Percentiles rank a stretch among this genome's conserved stretches.
Evolutionary conservation across 2,113 vertebrate genomes (phyloP).

Genomic region (Todiramphus chloris): DNA sequence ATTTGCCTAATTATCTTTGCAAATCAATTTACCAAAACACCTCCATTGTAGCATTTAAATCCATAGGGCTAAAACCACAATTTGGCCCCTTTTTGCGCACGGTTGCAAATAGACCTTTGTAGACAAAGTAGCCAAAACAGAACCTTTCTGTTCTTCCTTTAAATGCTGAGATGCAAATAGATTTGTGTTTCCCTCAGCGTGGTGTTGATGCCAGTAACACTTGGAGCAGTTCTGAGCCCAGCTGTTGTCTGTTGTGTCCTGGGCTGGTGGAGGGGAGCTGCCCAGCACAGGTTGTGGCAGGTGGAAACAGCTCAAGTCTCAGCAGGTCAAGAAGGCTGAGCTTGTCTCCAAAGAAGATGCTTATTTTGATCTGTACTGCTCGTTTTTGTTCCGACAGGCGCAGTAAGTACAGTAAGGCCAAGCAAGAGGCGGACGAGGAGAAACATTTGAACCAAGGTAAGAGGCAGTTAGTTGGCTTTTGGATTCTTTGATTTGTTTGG

Average conservation of each 20-base stretch:
- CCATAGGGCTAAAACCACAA: neutral
- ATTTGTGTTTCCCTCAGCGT: neutral
- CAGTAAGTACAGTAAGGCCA: slow-evolving; percentile 96
- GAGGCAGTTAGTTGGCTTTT: neutral
- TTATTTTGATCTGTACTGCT: neutral
- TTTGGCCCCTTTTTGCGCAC: neutral
- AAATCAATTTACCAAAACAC: neutral
- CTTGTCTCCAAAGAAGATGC: neutral
- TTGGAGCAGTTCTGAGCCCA: neutral
- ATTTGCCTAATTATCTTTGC: slow-evolving; percentile 6
- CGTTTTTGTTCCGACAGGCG: slow-evolving; percentile 78
- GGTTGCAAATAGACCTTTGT: neutral
- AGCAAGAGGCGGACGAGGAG: slow-evolving; percentile 96
- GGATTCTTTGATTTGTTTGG: neutral
- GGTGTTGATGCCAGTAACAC: neutral
- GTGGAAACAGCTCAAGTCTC: slow-evolving; percentile 23
- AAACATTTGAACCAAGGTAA: slow-evolving; percentile 96
- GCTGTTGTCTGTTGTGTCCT: neutral
- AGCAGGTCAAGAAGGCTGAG: neutral
- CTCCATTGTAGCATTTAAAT: neutral
- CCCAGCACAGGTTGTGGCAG: neutral
- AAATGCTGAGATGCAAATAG: neutral
- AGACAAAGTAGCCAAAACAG: neutral
- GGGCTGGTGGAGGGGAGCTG: neutral
- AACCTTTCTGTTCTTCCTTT: neutral